Base-by-base conservation (phyloP, 1,140 invertebrate species). In the Hylaeus anthracinus region DNA sequence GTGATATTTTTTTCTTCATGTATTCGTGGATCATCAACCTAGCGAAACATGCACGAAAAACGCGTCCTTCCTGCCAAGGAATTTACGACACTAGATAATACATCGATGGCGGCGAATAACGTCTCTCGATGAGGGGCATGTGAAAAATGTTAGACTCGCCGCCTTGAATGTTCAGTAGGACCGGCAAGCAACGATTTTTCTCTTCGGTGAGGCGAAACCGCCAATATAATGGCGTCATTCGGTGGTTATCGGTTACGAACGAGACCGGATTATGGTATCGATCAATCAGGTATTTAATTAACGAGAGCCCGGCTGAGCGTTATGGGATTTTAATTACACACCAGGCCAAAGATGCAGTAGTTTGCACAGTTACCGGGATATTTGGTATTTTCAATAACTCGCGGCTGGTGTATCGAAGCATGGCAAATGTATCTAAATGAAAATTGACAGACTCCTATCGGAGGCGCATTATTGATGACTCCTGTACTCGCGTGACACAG, bases 71-170 rank as follows among this genome's bases (percentile, higher is more conserved):
- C 51, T 5, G 64, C 67, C 55, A 37, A 64, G 55, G 79, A 81
- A 86, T 86, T 86, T 86, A 84, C 73, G 77, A 77, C 69, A 45
- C 69, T 53, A 58, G 82, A 84, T 84, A 84, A 84, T 81, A 51
- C 51, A 45, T 70, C 64, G 66, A 86, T 84, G 58, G 43, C 10
- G 3, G 45, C 56, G 56, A 41, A 45, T 58, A 71, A 79, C 37
- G 58, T 56, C 12, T 10, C 26, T 15, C 39, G 41, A 41, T 58
- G 70, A 45, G 55, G 55, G 43, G 70, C 55, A 72, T 14, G 70
- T 14, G 55, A 72, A n/a, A 72, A 72, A 58, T 72, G 43, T 45
- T 15, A 72, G 6, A 9, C 51, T 10, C 51, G 9, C 9, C 9
- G 51, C 43, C 43, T 3, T 2, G 43, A 5, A 45, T 2, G 14